Evolutionary conservation across 2,113 vertebrate genomes (phyloP).

Genomic region (Orientallactaga bullata): DNA sequence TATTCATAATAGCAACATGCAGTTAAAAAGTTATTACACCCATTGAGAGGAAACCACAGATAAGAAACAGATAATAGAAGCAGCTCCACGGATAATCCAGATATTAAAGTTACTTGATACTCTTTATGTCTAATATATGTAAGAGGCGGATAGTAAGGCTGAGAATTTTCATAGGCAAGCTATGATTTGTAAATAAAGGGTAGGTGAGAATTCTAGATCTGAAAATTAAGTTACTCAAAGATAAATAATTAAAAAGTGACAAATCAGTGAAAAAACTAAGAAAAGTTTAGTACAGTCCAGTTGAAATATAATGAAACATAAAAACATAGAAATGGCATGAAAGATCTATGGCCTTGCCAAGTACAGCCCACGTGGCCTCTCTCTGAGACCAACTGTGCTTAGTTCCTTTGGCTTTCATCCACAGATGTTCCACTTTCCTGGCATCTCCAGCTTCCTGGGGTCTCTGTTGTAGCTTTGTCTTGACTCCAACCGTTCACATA

Average conservation of each 20-base stretch:
- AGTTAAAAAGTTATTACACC: conserved; percentile 1
- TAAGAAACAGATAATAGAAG: neutral
- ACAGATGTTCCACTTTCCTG: too few species aligned
- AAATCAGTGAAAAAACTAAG: neutral
- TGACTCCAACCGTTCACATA: too few species aligned
- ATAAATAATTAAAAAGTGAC: neutral
- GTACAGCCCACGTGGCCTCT: too few species aligned
- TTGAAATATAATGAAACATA: conserved; percentile 21
- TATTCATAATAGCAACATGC: neutral
- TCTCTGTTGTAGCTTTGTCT: too few species aligned
- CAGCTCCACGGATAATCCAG: neutral
- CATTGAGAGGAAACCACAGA: neutral
- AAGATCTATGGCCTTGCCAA: neutral
- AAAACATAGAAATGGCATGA: neutral
- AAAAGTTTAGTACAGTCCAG: neutral
- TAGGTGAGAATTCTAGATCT: conserved; percentile 30
- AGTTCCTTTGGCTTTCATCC: too few species aligned
- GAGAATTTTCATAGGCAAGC: conserved; percentile 8
- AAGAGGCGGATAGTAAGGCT: neutral
- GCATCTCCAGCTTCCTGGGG: too few species aligned
- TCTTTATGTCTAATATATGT: neutral
- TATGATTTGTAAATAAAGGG: conserved; percentile 29
- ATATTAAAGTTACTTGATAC: conserved; percentile 7
- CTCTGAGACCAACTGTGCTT: too few species aligned
- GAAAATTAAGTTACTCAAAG: conserved; percentile 20